A percentile compares a stretch with the other conserved stretches of the same genome.
phyloP scores from a whole-genome alignment of 1,140 invertebrate species.

The Papilio helenus region DNA sequence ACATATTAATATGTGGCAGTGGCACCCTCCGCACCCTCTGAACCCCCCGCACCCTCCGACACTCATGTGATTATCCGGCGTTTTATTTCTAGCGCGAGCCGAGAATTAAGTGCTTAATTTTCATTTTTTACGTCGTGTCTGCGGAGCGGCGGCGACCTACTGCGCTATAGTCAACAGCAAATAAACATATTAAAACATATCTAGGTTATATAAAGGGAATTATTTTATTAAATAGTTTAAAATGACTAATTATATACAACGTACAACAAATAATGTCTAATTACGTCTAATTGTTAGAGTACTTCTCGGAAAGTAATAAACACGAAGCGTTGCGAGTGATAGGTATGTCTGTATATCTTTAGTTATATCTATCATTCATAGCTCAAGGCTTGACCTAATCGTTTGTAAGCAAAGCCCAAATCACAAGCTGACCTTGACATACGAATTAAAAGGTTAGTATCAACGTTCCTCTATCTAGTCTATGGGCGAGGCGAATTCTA shows the following conservation, averaged over 20 bases:
- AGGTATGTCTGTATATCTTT: background rate
- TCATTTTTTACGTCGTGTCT: background rate
- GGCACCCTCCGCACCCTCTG: background rate
- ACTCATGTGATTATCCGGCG: conserved; percentile 24
- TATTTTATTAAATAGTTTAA: too few relatives aligned
- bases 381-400: background rate
- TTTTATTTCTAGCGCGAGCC: conserved; percentile 19
- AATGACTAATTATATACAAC: too few relatives aligned
- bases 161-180: background rate
- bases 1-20: conserved; percentile 2
- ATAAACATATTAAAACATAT: background rate
- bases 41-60: background rate
- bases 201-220: too few relatives aligned
- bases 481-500: background rate
- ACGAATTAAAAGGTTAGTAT: background rate
- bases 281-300: too few relatives aligned
- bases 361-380: background rate
- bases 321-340: background rate
- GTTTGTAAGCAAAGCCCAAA: background rate
- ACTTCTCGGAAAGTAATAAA: background rate
- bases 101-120: conserved; percentile 10
- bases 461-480: background rate
- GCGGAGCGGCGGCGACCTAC: background rate
- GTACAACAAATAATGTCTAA: too few relatives aligned
- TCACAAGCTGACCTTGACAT: conserved; percentile 3